Base-by-base conservation (phyloP, 2,797 vertebrate genomes). In the Lindbergichthys nudifrons region DNA sequence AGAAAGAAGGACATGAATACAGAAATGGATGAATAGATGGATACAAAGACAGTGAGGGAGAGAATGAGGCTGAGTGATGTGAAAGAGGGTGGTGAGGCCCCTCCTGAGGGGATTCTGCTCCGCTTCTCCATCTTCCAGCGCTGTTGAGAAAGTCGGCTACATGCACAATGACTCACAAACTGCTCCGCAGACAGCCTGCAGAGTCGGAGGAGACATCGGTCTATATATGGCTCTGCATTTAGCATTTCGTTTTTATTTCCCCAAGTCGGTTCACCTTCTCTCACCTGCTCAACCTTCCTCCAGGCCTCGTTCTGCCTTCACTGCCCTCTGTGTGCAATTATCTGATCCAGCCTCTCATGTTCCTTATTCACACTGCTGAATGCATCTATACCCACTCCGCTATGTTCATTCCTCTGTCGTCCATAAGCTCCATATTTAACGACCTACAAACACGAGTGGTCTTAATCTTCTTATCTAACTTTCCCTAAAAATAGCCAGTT, bases 1-100 rank as follows among this genome's bases (percentile, higher is more conserved):
- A 70, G 79, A 73, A 67, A 79, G 83, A 76, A 65, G 56, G 79
- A 89, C 79, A 77, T 72, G 81, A 83, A 89, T 84, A 90, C 86
- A 86, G 77, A 91, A 84, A 70, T n/a, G 79, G 82, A 82, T 83
- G 79, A 88, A 88, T 73, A 65, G 83, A 69, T 69, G 77, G 72
- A 87, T 73, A 82, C 73, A 84, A 89, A 90, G 81, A 82, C 66
- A 46, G 74, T 46, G 78, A 76, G 65, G 58, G 77, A 75, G 45
- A 75, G 58, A 85, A 73, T 71, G 74, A 70, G 73, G 59, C 77
- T 61, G 72, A 70, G 70, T 67, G 80, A 77, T 77, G 77, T 78
- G 76, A 81, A 77, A 65, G 81, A 67, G 77, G 70, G 48, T 26
- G 43, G 54, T 64, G 79, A 81, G 82, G 82, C 79, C 83, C 73